Conservation (phyloP, 2,113 vertebrate genomes). For the Notarius quadriscutis region DNA sequence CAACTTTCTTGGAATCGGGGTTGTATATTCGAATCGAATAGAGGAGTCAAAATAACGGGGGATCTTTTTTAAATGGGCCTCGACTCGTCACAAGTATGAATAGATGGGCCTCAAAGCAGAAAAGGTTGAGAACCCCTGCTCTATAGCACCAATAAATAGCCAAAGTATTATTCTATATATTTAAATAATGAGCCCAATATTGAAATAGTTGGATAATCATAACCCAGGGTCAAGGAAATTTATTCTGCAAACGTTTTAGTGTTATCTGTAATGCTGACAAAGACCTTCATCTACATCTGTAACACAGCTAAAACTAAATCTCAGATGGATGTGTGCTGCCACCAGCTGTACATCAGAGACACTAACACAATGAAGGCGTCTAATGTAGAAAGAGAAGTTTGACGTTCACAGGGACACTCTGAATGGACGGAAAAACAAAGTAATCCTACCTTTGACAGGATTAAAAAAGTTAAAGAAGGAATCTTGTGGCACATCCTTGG, state of each 20-base stretch:
- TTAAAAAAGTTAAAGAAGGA: slow-evolving; percentile 99
- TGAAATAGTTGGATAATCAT: not conserved
- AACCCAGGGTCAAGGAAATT: not conserved
- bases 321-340: slow-evolving; percentile 51
- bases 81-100: too few relatives aligned
- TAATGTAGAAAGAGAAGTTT: not conserved
- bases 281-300: not conserved
- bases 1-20: too few relatives aligned
- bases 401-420: not conserved
- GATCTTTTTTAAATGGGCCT: too few relatives aligned
- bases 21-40: too few relatives aligned
- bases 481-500: slow-evolving; percentile 92
- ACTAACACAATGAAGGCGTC: not conserved
- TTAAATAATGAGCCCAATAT: not conserved
- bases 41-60: too few relatives aligned
- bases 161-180: not conserved
- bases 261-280: not conserved
- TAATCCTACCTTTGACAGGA: slow-evolving; percentile 85
- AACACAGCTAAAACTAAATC: not conserved
- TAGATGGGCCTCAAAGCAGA: too few relatives aligned
- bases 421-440: not conserved
- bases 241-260: not conserved
- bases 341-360: slow-evolving; percentile 59
- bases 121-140: not conserved
- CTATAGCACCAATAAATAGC: not conserved